Percentiles rank a stretch among this genome's conserved stretches.
Evolutionary conservation across 2,797 vertebrate genomes (phyloP).

Genomic region (Labeo calbasu): DNA sequence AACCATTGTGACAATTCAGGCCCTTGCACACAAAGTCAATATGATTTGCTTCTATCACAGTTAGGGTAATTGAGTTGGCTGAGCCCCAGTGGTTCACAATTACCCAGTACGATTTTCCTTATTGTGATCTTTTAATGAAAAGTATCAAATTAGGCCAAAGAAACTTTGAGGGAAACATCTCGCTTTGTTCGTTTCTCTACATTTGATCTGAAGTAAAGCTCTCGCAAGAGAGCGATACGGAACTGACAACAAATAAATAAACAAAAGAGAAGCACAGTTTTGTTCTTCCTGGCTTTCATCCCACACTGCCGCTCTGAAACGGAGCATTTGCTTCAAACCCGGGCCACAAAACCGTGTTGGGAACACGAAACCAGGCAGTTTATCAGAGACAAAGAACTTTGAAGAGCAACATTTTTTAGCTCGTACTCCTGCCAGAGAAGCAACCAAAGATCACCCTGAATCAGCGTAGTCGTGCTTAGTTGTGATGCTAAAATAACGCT

Average conservation of each 20-base stretch:
- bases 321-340: constrained; percentile 62
- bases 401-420: constrained; percentile 67
- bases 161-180: constrained; percentile 66
- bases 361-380: constrained; percentile 64
- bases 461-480: neutral
- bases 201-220: constrained; percentile 72
- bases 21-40: constrained; percentile 14
- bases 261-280: constrained; percentile 68
- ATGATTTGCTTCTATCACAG: neutral
- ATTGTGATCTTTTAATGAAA: constrained; percentile 31
- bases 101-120: neutral
- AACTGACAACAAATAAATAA: constrained; percentile 74
- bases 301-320: constrained; percentile 66
- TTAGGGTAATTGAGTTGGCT: constrained; percentile 30
- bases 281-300: constrained; percentile 76
- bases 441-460: constrained; percentile 47
- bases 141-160: constrained; percentile 64
- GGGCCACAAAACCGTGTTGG: constrained; percentile 61
- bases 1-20: neutral
- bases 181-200: constrained; percentile 41
- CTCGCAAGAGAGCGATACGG: constrained; percentile 58
- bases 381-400: constrained; percentile 65
- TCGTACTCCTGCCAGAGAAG: constrained; percentile 59
- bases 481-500: constrained; percentile 28
- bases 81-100: constrained; percentile 11